Evolutionary conservation across 2,113 vertebrate species (phyloP).

Genomic region (Ceyx margarethae): DNA sequence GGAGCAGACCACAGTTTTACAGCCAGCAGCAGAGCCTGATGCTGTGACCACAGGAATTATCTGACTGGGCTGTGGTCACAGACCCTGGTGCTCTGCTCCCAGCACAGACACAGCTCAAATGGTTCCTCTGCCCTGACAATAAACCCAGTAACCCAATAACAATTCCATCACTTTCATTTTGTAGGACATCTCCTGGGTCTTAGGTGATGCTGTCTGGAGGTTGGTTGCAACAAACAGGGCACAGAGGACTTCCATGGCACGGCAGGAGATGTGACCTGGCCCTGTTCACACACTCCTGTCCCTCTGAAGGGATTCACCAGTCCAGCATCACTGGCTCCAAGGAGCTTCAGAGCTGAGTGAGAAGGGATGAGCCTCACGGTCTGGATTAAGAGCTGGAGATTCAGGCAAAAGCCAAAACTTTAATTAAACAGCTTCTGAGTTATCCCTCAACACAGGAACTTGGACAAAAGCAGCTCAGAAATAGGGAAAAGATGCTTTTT

Average conservation of each 20-base stretch:
- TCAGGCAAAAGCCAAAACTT: neutral
- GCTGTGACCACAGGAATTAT: neutral
- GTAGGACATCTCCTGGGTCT: neutral
- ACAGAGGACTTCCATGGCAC: neutral
- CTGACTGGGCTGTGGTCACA: neutral
- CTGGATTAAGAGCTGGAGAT: neutral
- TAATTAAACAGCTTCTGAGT: neutral
- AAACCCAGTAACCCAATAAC: neutral
- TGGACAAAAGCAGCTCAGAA: fast-evolving
- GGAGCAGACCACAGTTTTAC: neutral
- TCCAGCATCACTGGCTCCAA: fast-evolving
- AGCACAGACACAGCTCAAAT: neutral
- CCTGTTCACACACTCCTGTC: neutral
- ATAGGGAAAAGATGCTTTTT: neutral
- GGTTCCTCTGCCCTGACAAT: neutral
- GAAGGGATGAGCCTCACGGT: neutral
- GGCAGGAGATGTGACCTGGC: neutral
- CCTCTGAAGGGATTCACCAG: neutral
- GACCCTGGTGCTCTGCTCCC: neutral
- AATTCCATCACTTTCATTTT: neutral
- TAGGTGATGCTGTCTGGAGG: fast-evolving
- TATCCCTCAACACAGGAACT: neutral
- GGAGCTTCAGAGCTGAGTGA: neutral
- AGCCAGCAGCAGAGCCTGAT: neutral
- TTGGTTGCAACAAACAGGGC: neutral